Base-by-base conservation (phyloP, 2,888 invertebrate genomes). In the Euplexia lucipara region DNA sequence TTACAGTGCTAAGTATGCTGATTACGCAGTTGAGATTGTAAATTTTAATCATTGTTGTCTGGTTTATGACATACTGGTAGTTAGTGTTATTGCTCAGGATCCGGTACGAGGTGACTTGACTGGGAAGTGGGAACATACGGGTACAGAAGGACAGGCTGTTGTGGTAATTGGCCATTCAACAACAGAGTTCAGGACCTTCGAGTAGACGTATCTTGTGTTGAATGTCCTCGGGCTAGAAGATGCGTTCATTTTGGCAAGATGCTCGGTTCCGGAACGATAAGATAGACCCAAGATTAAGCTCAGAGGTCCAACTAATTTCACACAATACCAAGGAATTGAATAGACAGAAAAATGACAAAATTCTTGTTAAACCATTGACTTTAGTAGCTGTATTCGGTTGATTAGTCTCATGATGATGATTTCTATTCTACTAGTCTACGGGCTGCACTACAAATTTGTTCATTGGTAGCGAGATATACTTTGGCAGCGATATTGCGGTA, bases 1-100 rank as follows among this genome's bases (percentile, higher is more conserved):
- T 39, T 30, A 26, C n/a, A n/a, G n/a, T n/a, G 9, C 22, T 22
- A 16, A 18, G 49, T 42, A 58, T 51, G 34, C 34, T 62, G 54
- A 53, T 57, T 35, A 16, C 30, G 57, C 22, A 49, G 42, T 58
- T 44, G 57, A 47, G 22, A 20, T 8, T 10, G 44, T 10, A 9
- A 5, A 57, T 20, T 49, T 20, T 30, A 10, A 35, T 45, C 34
- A 44, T 20, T 10, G 2, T 18, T 47, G 16, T 26, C 35, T 30
- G n/a, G 20, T 30, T 39, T 18, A 20, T 64, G 26, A 35, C 3
- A 4, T 57, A 20, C 18, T 45, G n/a, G 26, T 49, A 42, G 18
- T n/a, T 12, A 30, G 9, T 7, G 8, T 16, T 1, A 16, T 3
- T 18, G 9, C 1, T 10, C 9, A 7, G 6, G 12, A 20, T n/a